Evolutionary conservation across 2,797 vertebrate species (phyloP).

Genomic region (Amblyraja radiata): DNA sequence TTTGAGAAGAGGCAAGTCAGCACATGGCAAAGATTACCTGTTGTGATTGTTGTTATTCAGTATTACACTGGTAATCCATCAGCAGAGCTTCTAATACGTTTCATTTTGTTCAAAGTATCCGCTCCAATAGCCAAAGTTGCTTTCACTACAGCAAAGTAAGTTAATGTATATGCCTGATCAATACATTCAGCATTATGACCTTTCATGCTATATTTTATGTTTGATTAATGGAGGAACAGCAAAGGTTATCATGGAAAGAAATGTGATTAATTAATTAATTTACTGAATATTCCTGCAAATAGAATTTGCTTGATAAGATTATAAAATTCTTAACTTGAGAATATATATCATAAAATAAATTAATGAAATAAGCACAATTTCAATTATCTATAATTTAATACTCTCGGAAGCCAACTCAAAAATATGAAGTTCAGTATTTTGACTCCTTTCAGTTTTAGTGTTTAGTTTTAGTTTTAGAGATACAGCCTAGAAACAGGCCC

Average conservation of each 20-base stretch:
- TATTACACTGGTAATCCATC: not conserved
- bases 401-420: not conserved
- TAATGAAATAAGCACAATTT: not conserved
- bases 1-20: not conserved
- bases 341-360: not conserved
- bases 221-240: conserved; percentile 10
- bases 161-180: not conserved
- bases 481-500: too few relatives aligned
- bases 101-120: not conserved
- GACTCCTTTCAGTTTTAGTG: not conserved
- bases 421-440: not conserved
- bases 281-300: not conserved
- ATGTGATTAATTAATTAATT: not conserved
- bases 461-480: too few relatives aligned
- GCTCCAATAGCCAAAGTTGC: not conserved
- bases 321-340: not conserved
- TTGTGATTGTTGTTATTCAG: not conserved
- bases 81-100: not conserved
- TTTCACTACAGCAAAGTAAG: not conserved
- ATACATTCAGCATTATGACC: not conserved
- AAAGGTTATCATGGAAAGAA: not conserved
- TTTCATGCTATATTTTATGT: not conserved
- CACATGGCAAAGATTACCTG: not conserved
- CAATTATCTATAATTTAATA: not conserved
- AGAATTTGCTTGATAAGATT: not conserved